Base-by-base conservation (phyloP, 2,888 invertebrate species). In the Nudaria mundana region DNA sequence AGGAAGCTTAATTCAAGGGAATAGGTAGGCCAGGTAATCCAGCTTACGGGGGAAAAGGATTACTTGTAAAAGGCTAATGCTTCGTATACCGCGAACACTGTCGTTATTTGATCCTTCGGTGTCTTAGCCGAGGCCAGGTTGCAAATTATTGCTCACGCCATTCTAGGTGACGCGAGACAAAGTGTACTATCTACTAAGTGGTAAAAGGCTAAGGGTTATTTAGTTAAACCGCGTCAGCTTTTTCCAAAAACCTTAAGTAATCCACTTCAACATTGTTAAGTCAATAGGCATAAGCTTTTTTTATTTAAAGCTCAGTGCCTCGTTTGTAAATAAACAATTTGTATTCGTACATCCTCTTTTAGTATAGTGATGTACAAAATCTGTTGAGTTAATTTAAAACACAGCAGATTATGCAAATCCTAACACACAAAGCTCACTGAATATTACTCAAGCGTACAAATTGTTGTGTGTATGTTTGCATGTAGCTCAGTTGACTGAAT, bases 11-110 rank as follows among this genome's bases (percentile, higher is more conserved):
- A 71, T 73, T 60, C 66, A 60, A 66, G 63, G 65, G 71, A 71
- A 72, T 74, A 75, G 75, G 75, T 69, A 72, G 70, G 75, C 77
- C 76, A 70, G 65, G 75, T 84, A 84, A 85, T 81, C 82, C 82
- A 70, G 81, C 80, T 82, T 81, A 77, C n/a, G 71, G 64, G 70
- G 70, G 70, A 64, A 60, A 70, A 66, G 81, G 83, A 81, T 84
- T 84, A 83, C 74, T 66, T 57, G 65, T 71, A 73, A 74, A 78
- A 73, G 77, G 78, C 71, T 81, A 77, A 81, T 76, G 75, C 74
- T 63, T 62, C 68, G 64, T 63, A 63, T 60, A 62, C 62, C 60
- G 62, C 56, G 60, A 63, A 71, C 69, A 65, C 69, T 65, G 56
- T 66, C 73, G 77, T 76, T 75, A 76, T 71, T 72, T 78, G 76